A percentile compares a stretch with the other conserved stretches of the same genome.
These are phyloP conservation scores for Calyptommatus sinebrachiatus DNA, from an alignment of 2,113 vertebrate genomes.

Conservation along the genomic window DNA sequence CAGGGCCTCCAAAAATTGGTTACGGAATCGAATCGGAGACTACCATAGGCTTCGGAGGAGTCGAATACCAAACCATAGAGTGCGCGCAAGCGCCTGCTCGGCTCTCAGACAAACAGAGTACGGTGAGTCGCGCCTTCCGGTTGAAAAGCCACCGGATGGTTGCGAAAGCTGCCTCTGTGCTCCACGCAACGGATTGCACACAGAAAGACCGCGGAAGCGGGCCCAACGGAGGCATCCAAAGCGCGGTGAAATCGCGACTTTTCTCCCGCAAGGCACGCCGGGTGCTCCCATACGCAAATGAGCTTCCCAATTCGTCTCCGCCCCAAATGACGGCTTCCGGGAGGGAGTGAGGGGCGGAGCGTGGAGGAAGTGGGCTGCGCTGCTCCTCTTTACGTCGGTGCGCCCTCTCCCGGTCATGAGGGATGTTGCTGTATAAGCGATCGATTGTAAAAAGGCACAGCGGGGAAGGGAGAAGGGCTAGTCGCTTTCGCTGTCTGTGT, in stretches of 20 bases:
- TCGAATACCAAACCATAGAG: conserved; percentile 41
- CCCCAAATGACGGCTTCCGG: too few relatives aligned
- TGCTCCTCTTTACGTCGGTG: not conserved
- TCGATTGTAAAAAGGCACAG: too few relatives aligned
- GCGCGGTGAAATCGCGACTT: not conserved
- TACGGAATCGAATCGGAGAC: too few relatives aligned
- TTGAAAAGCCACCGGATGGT: not conserved
- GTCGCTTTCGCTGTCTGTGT: not conserved
- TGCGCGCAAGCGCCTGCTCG: rapidly evolving
- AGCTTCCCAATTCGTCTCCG: not conserved
- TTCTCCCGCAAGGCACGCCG: not conserved
- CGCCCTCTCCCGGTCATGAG: not conserved
- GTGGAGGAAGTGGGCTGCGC: too few relatives aligned
- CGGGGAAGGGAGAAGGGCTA: too few relatives aligned
- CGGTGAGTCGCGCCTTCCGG: not conserved
- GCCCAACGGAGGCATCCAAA: too few relatives aligned
- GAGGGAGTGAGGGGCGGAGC: too few relatives aligned
- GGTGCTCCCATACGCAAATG: not conserved
- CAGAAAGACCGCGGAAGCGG: too few relatives aligned
- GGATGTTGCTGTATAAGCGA: not conserved
- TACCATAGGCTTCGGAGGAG: too few relatives aligned
- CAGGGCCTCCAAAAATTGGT: conserved; percentile 54
- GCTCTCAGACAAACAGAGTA: not conserved
- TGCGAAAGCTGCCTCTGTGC: not conserved
- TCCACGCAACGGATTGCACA: not conserved